Evolutionary conservation across 2,113 vertebrate species (phyloP), one percentile per base, ranked within the genome.

Genomic region (Jacana jacana): DNA sequence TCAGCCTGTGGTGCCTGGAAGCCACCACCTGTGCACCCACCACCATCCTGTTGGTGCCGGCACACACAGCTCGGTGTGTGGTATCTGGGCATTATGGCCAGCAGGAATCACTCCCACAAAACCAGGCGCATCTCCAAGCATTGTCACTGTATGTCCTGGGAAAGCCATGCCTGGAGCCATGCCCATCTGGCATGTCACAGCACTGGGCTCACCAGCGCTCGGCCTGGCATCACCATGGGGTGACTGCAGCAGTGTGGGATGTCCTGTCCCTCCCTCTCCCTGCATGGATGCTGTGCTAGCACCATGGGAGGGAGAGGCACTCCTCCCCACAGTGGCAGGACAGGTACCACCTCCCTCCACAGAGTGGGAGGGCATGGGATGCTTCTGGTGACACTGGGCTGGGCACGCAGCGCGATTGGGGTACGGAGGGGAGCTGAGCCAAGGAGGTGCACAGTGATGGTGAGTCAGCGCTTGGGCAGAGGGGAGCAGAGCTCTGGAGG

Each of bases 121-220:
- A 13, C 7, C 58, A 65, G 65, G 35, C 1, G 0, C 61, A 40
- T 73, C 66, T 55, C 5, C 3, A 63, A 80, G 18, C 49, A 31
- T 30, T 72, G 71, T 11, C 83, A 65, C 49, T 16, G n/a, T 0
- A 0, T 54, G 77, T 49, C n/a, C 31, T 64, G 46, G 60, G 37
- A 75, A 76, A 63, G 40, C 63, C 8, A 0, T 64, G 79, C 82
- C 25, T 12, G 0, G 39, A 81, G 23, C 60, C 3, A 1, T 51
- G 48, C 48, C 48, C 3, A 0, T 24, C 49, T 78, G 77, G 18
- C 10, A 0, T n/a, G 42, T 15, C 66, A n/a, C 3, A 0, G 14
- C 3, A 0, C 64, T 22, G 73, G 39, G 17, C 70, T 90, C 2
- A 2, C 14, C 70, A 30, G 73, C 0, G 5, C 42, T 89, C 46